Base-by-base conservation (phyloP, 1,140 invertebrate species). In the Drosophila burlai region DNA sequence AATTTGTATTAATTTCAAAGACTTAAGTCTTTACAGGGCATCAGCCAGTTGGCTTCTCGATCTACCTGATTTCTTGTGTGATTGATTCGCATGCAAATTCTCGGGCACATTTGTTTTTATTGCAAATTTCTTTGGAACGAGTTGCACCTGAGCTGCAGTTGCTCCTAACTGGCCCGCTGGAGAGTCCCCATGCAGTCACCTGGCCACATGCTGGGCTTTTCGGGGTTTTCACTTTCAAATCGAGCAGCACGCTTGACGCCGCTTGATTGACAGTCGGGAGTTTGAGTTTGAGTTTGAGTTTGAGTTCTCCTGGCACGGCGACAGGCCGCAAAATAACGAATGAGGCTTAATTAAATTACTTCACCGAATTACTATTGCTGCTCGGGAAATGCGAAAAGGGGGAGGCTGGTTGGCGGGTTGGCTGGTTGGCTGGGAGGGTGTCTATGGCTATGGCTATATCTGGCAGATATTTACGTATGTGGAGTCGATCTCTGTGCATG, bases 141-240 rank as follows among this genome's bases (percentile, higher is more conserved):
- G 73, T 49, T 73, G 63, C 76, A 80, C 52, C 81, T 73, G 61
- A 68, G 62, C 26, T 40, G 43, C 24, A 31, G 67, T 31, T 67
- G 49, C 43, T 57, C 54, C 36, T 59, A 34, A 31, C 58, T 46
- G 40, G 58, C 58, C 58, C n/a, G 58, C 24, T 43, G 4, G 13
- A 36, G 16, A 29, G 11, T 60, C 58, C 58, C 59, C 26, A 13
- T 29, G 64, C 43, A 66, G 36, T 21, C 47, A 5, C 7, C 38
- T 38, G 40, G 45, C 43, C 80, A 82, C 80, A 68, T 74, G 75
- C 75, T 64, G 75, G 24, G 64, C 57, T 18, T 63, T 65, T 69
- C 43, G 75, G 45, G 68, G 74, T 84, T 86, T 89, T 87, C 81
- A 81, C 85, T 89, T 87, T 89, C 81, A 73, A 90, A 89, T 81